These are phyloP conservation scores for Litocranius walleri DNA, from an alignment of 2,113 vertebrate genomes.

Conservation along the genomic window DNA sequence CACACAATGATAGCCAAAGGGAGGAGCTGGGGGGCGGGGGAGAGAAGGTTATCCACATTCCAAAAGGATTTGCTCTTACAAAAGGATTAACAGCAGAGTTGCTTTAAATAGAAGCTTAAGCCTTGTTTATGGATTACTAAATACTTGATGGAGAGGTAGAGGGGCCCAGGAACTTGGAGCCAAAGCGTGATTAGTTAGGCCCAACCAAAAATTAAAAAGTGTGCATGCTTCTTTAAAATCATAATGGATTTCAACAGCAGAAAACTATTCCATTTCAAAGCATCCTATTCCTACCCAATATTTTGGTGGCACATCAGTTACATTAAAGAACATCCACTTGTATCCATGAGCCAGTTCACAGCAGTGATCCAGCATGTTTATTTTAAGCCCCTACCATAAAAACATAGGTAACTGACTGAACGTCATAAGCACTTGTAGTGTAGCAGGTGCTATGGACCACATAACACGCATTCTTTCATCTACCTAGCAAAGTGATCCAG, in stretches of 20 bases:
- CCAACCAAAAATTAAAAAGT: neutral
- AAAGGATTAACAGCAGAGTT: conserved; percentile 54
- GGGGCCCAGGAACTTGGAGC: neutral
- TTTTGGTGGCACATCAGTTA: fast-evolving
- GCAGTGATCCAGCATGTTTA: neutral
- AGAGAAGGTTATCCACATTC: neutral
- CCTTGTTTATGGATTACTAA: conserved; percentile 59
- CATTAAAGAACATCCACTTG: neutral
- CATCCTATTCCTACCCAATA: neutral
- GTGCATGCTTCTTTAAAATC: neutral
- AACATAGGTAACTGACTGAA: neutral
- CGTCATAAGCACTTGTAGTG: neutral
- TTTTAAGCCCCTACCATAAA: neutral
- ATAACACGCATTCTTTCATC: neutral
- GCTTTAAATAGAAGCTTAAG: conserved; percentile 67
- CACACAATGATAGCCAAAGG: neutral
- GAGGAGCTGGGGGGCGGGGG: neutral
- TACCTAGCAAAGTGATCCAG: neutral
- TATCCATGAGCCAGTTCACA: neutral
- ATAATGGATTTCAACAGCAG: neutral
- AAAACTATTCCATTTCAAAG: neutral
- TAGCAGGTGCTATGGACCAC: neutral
- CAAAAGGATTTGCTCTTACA: conserved; percentile 47
- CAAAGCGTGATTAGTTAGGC: neutral
- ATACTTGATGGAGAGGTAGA: neutral